phyloP scores from a whole-genome alignment of 1,140 invertebrate genomes.

The Drosophila ananassae region DNA sequence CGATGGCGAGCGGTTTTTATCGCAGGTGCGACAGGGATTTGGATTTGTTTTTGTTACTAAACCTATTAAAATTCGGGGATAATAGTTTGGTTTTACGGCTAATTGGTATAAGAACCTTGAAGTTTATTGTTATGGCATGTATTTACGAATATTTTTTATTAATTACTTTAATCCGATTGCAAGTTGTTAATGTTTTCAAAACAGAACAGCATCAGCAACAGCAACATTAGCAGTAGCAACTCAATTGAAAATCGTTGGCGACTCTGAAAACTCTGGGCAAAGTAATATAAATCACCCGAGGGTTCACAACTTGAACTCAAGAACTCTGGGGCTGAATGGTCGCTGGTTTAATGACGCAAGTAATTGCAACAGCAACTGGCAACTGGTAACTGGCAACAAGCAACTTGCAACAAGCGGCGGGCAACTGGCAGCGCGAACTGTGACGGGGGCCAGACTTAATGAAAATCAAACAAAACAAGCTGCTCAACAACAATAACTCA shows the following conservation, averaged over 20 bases:
- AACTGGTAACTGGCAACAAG: conserved; percentile 22
- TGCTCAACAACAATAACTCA: conserved; percentile 61
- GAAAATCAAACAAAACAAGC: conserved; percentile 74
- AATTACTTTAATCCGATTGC: conserved; percentile 15
- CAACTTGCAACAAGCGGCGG: conserved; percentile 30
- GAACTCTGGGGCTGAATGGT: conserved; percentile 43
- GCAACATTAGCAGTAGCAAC: conserved; percentile 27
- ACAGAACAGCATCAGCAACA: conserved; percentile 33
- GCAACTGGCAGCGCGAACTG: conserved; percentile 28
- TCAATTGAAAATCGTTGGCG: conserved; percentile 77
- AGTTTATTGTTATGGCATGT: not conserved
- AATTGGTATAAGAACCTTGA: not conserved
- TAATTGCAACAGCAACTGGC: conserved; percentile 68
- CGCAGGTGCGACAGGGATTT: conserved; percentile 21
- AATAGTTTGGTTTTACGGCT: not conserved
- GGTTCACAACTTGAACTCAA: conserved; percentile 45
- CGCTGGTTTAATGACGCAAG: conserved; percentile 73
- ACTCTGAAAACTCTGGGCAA: conserved; percentile 59
- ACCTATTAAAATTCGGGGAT: conserved; percentile 3
- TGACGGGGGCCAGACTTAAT: conserved; percentile 57
- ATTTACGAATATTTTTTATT: not conserved
- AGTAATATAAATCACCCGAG: conserved; percentile 82
- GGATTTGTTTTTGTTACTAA: not conserved
- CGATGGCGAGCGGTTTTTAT: conserved; percentile 26
- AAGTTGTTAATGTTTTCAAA: conserved; percentile 67